Evolutionary conservation across 2,113 vertebrate genomes (phyloP).

Genomic region (Gallinago jamesoni): DNA sequence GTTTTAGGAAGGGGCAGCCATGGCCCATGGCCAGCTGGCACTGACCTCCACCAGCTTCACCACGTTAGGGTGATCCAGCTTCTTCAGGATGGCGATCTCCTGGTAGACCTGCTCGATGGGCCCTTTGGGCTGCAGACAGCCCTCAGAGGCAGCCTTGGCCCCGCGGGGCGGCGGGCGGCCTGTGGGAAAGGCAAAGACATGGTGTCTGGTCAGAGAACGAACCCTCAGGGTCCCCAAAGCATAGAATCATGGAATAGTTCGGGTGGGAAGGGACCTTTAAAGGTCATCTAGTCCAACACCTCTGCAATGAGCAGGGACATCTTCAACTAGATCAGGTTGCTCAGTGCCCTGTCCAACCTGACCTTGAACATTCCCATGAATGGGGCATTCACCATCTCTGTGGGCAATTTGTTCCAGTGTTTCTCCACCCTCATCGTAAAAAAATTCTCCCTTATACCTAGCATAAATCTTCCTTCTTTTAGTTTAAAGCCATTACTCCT

Average conservation of each 20-base stretch:
- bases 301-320: not conserved
- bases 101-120: conserved; percentile 97
- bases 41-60: conserved; percentile 96
- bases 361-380: not conserved
- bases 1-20: not conserved
- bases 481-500: not conserved
- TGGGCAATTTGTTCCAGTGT: not conserved
- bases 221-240: not conserved
- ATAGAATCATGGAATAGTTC: not conserved
- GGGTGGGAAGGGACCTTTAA: not conserved
- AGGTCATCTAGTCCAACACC: not conserved
- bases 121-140: conserved; percentile 85
- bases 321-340: not conserved
- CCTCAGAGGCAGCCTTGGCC: conserved; percentile 79
- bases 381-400: not conserved
- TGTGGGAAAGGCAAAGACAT: conserved; percentile 7
- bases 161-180: conserved; percentile 94
- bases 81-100: conserved; percentile 98
- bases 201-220: not conserved
- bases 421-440: not conserved
- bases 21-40: accelerated
- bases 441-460: not conserved
- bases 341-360: not conserved
- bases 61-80: conserved; percentile 96
- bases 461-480: not conserved